Base-by-base conservation (phyloP, 2,113 vertebrate genomes). In the Lates calcarifer region DNA sequence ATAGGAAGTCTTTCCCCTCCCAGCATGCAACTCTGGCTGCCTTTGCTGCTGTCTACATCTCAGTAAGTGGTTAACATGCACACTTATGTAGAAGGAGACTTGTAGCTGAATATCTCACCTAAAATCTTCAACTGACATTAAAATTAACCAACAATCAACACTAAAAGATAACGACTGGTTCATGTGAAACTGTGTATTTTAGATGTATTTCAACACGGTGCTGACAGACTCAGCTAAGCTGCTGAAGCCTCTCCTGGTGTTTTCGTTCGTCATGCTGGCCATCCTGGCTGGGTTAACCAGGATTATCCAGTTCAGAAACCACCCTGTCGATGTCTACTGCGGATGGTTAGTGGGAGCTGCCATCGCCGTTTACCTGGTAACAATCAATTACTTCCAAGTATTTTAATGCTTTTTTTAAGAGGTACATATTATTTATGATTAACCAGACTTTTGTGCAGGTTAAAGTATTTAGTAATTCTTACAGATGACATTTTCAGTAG, bases 151-250 rank as follows among this genome's bases (percentile, higher is more conserved):
- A 28, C 17, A 28, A 0, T 28, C 3, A 33, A 17, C 17, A 5
- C 45, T 31, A 9, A 33, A 14, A 2, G 15, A 51, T 28, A 11
- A 22, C 35, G 10, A 28, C 6, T 41, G 1, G 1, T 1, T 55
- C 0, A 13, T 18, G 1, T 60, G 22, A 35, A 14, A 41, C 39
- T 55, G 35, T 86, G 81, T 91, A 75, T 95, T 92, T 64, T 94
- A 99, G 98, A 99, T 99, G 97, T 99, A 99, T 94, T 99, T 99
- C 93, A 99, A 99, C 93, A 96, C 97, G 18, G 97, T 97, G 0
- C 91, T 99, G 91, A 99, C 97, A 0, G 97, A 99, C 91, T 98
- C 97, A 24, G 97, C 98, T 20, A 99, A 99, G 93, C 96, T 99
- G 69, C 95, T 99, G 90, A 99, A 99, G 88, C 98, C 98, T 6